Percentiles rank a stretch among this genome's conserved stretches.
phyloP scores from a whole-genome alignment of 2,113 vertebrate species.

The Myrmecobius fasciatus region DNA sequence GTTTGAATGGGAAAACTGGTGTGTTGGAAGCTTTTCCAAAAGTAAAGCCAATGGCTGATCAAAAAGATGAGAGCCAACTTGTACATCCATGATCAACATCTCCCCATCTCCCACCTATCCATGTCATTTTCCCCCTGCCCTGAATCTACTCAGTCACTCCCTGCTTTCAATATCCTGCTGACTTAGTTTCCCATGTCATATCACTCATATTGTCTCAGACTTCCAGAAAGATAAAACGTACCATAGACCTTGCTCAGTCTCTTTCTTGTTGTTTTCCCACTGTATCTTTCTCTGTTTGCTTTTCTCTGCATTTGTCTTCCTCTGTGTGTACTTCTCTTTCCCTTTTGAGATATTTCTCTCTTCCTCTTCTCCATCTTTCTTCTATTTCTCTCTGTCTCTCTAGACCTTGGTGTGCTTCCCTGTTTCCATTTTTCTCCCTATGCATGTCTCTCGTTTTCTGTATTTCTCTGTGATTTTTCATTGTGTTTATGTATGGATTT shows the following conservation, averaged over 20 bases:
- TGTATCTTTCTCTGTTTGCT: not conserved
- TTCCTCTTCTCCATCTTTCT: not conserved
- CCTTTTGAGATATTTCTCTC: not conserved
- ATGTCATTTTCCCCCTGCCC: not conserved
- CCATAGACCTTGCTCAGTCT: not conserved
- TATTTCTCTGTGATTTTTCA: not conserved
- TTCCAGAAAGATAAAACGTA: not conserved
- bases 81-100: not conserved
- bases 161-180: not conserved
- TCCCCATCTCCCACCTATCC: not conserved
- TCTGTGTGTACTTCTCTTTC: not conserved
- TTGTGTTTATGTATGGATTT: not conserved
- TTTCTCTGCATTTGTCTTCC: not conserved
- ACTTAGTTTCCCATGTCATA: not conserved
- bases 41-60: not conserved
- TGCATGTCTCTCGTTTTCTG: not conserved
- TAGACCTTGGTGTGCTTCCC: not conserved
- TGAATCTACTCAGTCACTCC: not conserved
- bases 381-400: not conserved
- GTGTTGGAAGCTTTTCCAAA: not conserved
- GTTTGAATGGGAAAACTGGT: not conserved
- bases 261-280: not conserved
- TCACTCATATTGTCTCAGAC: not conserved
- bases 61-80: not conserved
- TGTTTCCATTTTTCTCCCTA: not conserved